Conservation (phyloP, 2,888 invertebrate species). For the Steinernema scapterisci region DNA sequence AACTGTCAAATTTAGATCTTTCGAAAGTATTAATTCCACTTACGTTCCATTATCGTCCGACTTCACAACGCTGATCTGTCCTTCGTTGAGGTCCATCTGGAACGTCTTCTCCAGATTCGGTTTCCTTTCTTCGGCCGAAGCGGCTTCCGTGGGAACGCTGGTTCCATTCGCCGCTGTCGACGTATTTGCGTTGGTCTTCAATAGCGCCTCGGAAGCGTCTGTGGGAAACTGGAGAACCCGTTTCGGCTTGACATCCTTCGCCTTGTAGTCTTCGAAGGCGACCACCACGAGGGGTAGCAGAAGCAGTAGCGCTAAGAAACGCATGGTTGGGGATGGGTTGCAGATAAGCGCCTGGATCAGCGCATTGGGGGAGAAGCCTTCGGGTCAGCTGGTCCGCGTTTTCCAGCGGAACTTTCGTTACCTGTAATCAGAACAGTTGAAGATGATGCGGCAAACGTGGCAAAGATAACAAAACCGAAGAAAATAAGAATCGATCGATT, state of each 20-base stretch:
- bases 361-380: too few relatives aligned
- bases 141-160: neutral
- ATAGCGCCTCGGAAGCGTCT: neutral
- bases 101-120: conserved; percentile 20
- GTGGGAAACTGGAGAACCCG: neutral
- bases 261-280: neutral
- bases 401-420: too few relatives aligned
- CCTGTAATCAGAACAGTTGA: too few relatives aligned
- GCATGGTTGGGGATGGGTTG: neutral
- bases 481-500: too few relatives aligned
- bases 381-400: too few relatives aligned
- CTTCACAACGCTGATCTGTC: conserved; percentile 3
- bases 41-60: conserved; percentile 29
- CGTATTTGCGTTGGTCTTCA: neutral
- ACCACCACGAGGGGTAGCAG: neutral
- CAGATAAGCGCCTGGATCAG: too few relatives aligned
- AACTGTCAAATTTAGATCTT: neutral
- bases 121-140: neutral
- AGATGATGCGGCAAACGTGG: too few relatives aligned
- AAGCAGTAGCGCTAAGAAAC: neutral
- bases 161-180: neutral
- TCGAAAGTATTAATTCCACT: neutral
- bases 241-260: neutral
- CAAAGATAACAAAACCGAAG: too few relatives aligned
- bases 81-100: neutral